Conservation (phyloP, 2,797 vertebrate species). For the Synaphobranchus kaupii region DNA sequence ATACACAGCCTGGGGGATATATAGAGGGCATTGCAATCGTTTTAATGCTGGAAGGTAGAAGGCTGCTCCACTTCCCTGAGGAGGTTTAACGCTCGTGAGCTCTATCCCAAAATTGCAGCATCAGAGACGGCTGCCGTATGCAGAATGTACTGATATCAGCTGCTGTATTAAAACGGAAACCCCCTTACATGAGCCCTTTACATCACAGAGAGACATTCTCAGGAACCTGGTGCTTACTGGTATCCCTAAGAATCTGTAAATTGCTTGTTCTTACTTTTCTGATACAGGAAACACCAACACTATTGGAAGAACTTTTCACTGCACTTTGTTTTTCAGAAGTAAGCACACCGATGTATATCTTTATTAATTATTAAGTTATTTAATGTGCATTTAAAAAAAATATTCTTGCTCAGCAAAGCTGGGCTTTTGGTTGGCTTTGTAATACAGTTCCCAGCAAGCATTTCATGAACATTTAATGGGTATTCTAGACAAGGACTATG, state of each 20-base stretch:
- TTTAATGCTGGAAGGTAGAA: background rate
- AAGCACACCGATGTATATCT: too few species aligned
- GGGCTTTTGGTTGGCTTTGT: too few species aligned
- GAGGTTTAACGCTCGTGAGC: background rate
- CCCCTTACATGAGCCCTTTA: background rate
- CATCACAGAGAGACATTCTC: too few species aligned
- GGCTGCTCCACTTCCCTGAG: background rate
- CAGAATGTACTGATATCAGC: background rate
- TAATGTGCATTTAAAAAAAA: too few species aligned
- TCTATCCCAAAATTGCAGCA: background rate
- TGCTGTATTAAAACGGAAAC: background rate
- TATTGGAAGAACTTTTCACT: background rate
- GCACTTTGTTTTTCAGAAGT: too few species aligned
- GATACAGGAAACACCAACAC: background rate
- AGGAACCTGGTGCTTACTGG: too few species aligned
- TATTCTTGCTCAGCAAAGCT: too few species aligned
- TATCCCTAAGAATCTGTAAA: background rate
- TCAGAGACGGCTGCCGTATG: background rate
- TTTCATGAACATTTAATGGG: too few species aligned
- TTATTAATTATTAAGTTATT: too few species aligned
- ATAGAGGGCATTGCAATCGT: background rate
- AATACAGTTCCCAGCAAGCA: too few species aligned
- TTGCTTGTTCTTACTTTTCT: background rate
- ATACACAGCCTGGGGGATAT: background rate
- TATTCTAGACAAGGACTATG: too few species aligned